Base-by-base conservation (phyloP, 92 coral and sea anemone genomes). In the Parazoanthus darwini region DNA sequence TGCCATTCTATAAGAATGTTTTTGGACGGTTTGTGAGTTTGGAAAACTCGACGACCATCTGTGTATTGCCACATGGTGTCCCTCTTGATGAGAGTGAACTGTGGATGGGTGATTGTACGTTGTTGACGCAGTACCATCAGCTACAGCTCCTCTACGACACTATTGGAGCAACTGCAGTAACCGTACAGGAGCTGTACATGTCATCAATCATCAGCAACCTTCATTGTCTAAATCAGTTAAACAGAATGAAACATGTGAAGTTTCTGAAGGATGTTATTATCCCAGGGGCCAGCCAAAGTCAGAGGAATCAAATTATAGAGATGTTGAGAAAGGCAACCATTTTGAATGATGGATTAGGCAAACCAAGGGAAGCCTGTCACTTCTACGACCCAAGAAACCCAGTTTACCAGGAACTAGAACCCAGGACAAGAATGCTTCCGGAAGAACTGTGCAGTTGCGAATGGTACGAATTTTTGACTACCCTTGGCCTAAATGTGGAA, bases 351-450 rank as follows among this genome's bases (percentile, higher is more conserved):
- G n/a, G 43, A 36, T 68, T 90, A 66, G 93, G 94, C 7, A 79
- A 29, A 10, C 92, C 88, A 25, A 85, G 77, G 65, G 86, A 68
- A 20, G 94, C 94, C 9, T 88, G 93, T 3, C 51, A 95, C 58
- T 95, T 93, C 86, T 89, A 90, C 86, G 94, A 95, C 59, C 96
- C 96, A 23, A 82, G 89, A 6, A 91, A 89, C 39, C 80, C 56
- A 56, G 91, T 95, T 33, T 95, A 93, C 76, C 86, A 85, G 59
- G 92, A 89, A 44, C 92, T 95, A 96, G 88, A 90, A 39, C 85
- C 91, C 7, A 80, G 79, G 25, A 56, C 81, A 33, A 76, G 81
- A 68, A 88, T 90, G 81, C 98, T 96, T 46, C 91, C 94, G 29
- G 66, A 87, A 68, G 96, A 94, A 6, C 94, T 95, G 58, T 11